Evolutionary conservation across 2,797 vertebrate genomes (phyloP).

Genomic region (Cryptoblepharus egeriae): DNA sequence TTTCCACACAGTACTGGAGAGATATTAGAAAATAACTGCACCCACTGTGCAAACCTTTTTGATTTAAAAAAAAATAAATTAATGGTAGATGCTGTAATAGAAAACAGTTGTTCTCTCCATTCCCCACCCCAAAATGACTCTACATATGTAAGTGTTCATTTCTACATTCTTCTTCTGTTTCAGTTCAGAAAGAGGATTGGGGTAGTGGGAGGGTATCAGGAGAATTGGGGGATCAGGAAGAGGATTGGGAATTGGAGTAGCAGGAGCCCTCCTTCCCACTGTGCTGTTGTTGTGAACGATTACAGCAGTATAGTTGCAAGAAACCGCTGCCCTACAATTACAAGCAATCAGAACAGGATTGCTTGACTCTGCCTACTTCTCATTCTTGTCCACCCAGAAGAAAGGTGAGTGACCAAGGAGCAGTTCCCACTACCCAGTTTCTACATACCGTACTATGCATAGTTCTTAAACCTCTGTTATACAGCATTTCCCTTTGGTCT

Average conservation of each 20-base stretch:
- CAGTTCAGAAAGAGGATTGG: neutral
- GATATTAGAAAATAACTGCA: constrained; percentile 1
- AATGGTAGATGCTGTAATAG: neutral
- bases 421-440: neutral
- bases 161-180: neutral
- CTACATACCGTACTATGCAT: neutral
- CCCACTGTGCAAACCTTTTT: neutral
- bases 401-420: neutral
- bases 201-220: no score
- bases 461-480: neutral
- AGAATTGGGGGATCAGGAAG: no score
- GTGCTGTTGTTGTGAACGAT: no score
- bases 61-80: neutral
- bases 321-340: no score
- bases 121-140: neutral
- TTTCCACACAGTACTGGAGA: neutral
- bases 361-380: no score
- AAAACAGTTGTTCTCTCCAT: neutral
- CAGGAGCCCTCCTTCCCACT: no score
- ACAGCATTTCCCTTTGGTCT: no score
- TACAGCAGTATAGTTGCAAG: no score
- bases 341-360: no score
- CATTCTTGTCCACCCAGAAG: no score
- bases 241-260: no score
- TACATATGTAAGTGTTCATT: neutral